Conservation (phyloP, 2,113 vertebrate species). For the Eidolon helvum region DNA sequence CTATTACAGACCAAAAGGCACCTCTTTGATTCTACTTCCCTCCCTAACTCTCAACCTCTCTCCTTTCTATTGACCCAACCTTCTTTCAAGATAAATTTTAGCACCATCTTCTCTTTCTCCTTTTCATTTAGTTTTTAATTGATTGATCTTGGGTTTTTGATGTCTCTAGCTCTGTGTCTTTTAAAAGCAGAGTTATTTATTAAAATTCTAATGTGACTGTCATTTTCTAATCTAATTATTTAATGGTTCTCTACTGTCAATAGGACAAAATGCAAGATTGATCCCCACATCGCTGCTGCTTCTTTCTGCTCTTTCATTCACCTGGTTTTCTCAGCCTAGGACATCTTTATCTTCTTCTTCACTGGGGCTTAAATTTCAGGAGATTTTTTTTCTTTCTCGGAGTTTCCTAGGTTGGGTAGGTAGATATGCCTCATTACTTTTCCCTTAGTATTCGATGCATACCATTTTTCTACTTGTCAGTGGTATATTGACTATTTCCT, state of each 20-base stretch:
- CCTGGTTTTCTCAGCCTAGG: background rate
- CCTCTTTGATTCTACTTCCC: background rate
- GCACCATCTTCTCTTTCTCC: background rate
- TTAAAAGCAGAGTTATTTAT: background rate
- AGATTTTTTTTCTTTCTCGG: background rate
- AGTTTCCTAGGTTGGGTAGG: background rate
- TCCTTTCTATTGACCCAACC: background rate
- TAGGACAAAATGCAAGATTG: background rate
- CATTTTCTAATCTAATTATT: background rate
- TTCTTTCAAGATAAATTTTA: background rate
- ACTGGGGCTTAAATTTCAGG: background rate
- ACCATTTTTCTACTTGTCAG: background rate
- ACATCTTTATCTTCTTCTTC: background rate
- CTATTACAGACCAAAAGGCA: background rate
- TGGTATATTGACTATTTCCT: background rate
- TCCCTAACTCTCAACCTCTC: background rate
- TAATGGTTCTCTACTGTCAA: background rate
- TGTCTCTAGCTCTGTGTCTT: background rate
- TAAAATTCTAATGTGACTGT: background rate
- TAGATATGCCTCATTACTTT: too few relatives aligned
- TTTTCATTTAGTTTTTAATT: background rate
- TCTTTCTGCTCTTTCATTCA: background rate
- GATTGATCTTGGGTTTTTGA: background rate
- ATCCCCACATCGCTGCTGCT: fast-evolving
- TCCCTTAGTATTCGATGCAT: background rate